A percentile compares a stretch with the other conserved stretches of the same genome.
phyloP scores from a whole-genome alignment of 1,140 invertebrate species.

The Sarcophaga peregrina region DNA sequence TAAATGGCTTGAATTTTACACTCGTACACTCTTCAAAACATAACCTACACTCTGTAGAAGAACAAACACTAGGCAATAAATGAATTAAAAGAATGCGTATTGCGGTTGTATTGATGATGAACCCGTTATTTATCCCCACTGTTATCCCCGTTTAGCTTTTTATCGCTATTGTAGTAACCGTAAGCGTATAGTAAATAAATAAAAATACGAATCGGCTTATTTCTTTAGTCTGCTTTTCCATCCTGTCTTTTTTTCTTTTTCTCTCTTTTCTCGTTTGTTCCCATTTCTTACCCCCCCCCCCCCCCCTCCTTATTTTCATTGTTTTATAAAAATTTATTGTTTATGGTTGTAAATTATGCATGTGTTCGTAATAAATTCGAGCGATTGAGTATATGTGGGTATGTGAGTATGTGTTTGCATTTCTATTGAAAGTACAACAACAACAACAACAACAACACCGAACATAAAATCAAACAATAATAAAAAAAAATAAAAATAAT shows the following conservation, averaged over 20 bases:
- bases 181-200: constrained; percentile 11
- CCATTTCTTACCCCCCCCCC: no score
- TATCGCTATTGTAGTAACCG: not conserved
- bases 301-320: no score
- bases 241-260: no score
- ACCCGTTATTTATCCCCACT: constrained; percentile 11
- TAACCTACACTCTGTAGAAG: not conserved
- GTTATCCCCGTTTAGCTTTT: constrained; percentile 15
- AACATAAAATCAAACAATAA: not conserved
- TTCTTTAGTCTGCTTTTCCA: not conserved
- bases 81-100: not conserved
- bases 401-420: no score
- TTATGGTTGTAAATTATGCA: not conserved
- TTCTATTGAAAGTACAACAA: not conserved
- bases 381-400: no score
- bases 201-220: not conserved
- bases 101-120: not conserved
- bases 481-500: not conserved
- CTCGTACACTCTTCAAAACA: not conserved
- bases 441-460: not conserved
- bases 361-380: no score
- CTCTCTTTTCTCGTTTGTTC: no score
- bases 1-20: no score
- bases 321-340: constrained; percentile 5
- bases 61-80: not conserved